Base-by-base conservation (phyloP, 2,797 vertebrate genomes). In the Clarias platycephalus region DNA sequence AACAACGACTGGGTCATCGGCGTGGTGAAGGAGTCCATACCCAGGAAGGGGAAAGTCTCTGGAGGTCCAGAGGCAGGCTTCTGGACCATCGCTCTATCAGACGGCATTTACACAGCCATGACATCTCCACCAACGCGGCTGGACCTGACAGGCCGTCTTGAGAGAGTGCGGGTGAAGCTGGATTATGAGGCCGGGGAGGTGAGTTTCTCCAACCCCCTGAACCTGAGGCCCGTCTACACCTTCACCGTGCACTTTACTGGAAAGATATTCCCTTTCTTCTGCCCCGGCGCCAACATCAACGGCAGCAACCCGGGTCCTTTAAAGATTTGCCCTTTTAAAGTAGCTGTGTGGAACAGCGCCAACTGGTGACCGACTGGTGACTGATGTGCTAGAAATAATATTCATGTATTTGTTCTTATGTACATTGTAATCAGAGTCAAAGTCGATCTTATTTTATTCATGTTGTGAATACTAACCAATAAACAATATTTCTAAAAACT, bases 1-100 rank as follows among this genome's bases (percentile, higher is more conserved):
- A 95, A 95, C 78, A 80, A 84, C 10, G 95, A 95, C 90, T 96
- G 95, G 95, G 94, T 95, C 90, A 91, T 96, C 0, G 95, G 95
- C 0, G 94, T 95, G 84, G 95, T 94, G 63, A 93, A 91, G 75
- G 91, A 89, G 81, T 94, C 94, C 58, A 90, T 95, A 2, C 92
- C 93, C 90, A 91, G 95, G 80, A 96, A 95, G 83, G 94, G 94
- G 0, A 94, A 83, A 37, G 93, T 95, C 75, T 94, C 94, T 0
- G 95, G 95, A 31, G 94, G 94, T 57, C 94, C 94, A 0, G 92
- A 95, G 74, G 94, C 93, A 0, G 95, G 95, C 20, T 95, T 95
- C 72, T 96, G 95, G 95, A 96, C 94, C 91, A 93, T 96, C 66
- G 94, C 95, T 0, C 91, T 93, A 88, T 94, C 90, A 5, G 94